Conservation (phyloP, 2,797 vertebrate species). For the Artibeus lituratus region DNA sequence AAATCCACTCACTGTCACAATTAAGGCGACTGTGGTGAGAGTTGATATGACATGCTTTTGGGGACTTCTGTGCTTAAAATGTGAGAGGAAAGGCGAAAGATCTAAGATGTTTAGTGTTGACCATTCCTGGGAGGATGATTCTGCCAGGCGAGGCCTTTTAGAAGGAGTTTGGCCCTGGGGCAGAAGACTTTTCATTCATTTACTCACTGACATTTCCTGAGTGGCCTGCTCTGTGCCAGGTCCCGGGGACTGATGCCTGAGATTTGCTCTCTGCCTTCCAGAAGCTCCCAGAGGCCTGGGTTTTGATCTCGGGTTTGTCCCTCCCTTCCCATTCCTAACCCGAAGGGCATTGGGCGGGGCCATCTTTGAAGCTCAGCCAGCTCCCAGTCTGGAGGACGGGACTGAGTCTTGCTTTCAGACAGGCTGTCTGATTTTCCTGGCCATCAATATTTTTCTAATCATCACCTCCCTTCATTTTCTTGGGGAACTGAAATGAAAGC, state of each 20-base stretch:
- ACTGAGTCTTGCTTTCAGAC: not conserved
- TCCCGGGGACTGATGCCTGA: not conserved
- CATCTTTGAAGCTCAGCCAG: not conserved
- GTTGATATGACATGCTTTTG: not conserved
- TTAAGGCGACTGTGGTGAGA: not conserved
- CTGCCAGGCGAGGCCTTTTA: not conserved
- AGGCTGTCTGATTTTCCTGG: conserved; percentile 1
- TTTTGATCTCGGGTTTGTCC: not conserved
- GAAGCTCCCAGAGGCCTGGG: not conserved
- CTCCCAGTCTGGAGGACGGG: not conserved
- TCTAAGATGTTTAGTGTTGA: not conserved
- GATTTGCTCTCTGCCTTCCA: not conserved
- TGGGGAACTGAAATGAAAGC: conserved; percentile 17
- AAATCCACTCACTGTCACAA: not conserved
- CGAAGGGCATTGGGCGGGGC: not conserved
- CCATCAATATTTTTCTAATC: conserved; percentile 59
- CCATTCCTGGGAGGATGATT: not conserved
- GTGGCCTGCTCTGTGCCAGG: not conserved
- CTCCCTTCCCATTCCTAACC: not conserved
- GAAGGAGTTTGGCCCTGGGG: not conserved
- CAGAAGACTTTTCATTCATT: not conserved
- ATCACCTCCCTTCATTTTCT: conserved; percentile 28
- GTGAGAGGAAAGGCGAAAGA: not conserved
- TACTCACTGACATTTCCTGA: not conserved
- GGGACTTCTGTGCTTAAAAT: not conserved